Evolutionary conservation across 2,797 vertebrate genomes (phyloP).

Genomic region (Emydoidea blandingii): DNA sequence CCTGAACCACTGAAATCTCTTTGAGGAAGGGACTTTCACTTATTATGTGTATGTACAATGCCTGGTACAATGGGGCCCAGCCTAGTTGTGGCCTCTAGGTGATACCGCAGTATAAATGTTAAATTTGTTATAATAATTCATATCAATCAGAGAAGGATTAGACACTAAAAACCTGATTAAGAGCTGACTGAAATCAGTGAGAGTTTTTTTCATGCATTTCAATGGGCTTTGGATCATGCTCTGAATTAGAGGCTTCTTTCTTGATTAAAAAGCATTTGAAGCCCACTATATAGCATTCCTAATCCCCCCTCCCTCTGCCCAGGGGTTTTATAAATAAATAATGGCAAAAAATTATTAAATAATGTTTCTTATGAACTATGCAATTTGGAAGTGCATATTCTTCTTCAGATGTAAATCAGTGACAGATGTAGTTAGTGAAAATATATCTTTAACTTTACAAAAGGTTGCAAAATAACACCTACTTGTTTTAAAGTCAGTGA

Average conservation of each 20-base stretch:
- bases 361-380: slow-evolving; percentile 4
- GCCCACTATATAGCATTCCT: neutral
- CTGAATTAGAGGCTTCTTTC: slow-evolving; percentile 24
- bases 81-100: slow-evolving; percentile 2
- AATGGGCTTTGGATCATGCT: neutral
- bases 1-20: neutral
- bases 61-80: neutral
- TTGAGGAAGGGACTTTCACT: neutral
- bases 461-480: slow-evolving; percentile 48
- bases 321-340: slow-evolving; percentile 22
- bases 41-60: neutral
- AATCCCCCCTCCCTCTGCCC: neutral
- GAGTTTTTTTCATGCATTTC: neutral
- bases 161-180: slow-evolving; percentile 46
- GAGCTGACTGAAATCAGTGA: neutral
- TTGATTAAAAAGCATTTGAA: slow-evolving; percentile 3
- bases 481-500: slow-evolving; percentile 44
- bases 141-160: slow-evolving; percentile 53
- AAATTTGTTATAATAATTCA: slow-evolving; percentile 68
- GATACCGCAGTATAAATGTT: slow-evolving; percentile 33
- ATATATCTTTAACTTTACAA: slow-evolving; percentile 56
- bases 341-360: neutral
- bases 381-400: slow-evolving; percentile 12
- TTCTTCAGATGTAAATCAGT: slow-evolving; percentile 48
- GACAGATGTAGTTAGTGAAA: slow-evolving; percentile 31